Evolutionary conservation across 2,113 vertebrate genomes (phyloP), one percentile per base, ranked within the genome.

Genomic region (Saguinus imperator): DNA sequence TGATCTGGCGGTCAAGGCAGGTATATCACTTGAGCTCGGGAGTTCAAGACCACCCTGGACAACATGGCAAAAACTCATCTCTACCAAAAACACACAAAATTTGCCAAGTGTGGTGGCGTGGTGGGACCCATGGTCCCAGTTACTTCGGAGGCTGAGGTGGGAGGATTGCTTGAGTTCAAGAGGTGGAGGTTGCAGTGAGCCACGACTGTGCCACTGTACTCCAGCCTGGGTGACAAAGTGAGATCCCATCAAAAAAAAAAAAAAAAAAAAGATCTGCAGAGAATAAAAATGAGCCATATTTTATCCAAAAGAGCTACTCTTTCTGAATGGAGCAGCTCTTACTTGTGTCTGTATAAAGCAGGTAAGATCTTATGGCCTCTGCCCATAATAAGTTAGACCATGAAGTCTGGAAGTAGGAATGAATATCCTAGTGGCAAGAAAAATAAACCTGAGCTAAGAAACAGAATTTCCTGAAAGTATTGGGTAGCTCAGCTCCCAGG

Each of bases 371-470:
- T 68, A 92, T 3, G 58, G 73, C 21, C 86, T 29, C 55, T 70
- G 8, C 8, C 77, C 13, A 50, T 5, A 37, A n/a, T 52, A 85
- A 85, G 18, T 81, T 45, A 81, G 29, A 55, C 37, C 35, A n/a
- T 52, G 18, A 84, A 89, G 43, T 86, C 64, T 94, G 6, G 6
- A 88, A 87, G 18, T 43, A 82, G n/a, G 23, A 90, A 55, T 55
- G 32, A 64, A 11, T 84, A 57, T 79, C 48, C 61, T 61, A 64
- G 52, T 16, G 12, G 27, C 73, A 80, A 93, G 11, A 4, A 68
- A 91, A 83, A 82, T 55, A 94, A 91, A 95, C 45, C 45, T 58
- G 17, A 81, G 25, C 23, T 57, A 83, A 92, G 55, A 40, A 94
- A 87, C 72, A n/a, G 0, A 55, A 82, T 64, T n/a, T 61, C 64